phyloP scores from a whole-genome alignment of 2,888 invertebrate species.

The Papilio elwesi region DNA sequence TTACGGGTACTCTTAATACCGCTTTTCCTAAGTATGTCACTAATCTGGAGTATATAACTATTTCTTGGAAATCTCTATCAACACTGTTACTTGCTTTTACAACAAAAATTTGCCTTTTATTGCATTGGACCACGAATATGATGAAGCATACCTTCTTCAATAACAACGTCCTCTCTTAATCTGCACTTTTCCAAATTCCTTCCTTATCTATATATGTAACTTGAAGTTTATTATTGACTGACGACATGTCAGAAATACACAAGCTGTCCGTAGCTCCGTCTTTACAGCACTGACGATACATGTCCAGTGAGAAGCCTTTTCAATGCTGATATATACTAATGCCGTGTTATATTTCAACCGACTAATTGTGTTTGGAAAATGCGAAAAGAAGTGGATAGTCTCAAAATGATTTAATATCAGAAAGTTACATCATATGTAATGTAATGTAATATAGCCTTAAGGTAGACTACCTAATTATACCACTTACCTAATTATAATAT shows the following conservation, averaged over 20 bases:
- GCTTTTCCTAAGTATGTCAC: background rate
- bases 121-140: background rate
- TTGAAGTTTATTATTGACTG: background rate
- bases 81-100: background rate
- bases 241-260: background rate
- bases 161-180: background rate
- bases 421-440: too few species aligned
- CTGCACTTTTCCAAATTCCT: background rate
- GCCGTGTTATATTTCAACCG: conserved; percentile 3
- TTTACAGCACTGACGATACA: conserved; percentile 18
- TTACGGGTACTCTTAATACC: too few species aligned
- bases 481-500: too few species aligned
- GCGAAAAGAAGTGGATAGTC: background rate
- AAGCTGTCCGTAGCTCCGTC: background rate
- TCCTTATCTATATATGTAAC: background rate
- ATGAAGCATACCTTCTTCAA: background rate
- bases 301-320: conserved; percentile 31
- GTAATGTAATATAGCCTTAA: too few species aligned
- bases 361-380: conserved; percentile 26
- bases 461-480: too few species aligned
- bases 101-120: background rate
- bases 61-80: background rate
- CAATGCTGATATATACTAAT: conserved; percentile 12
- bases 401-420: background rate
- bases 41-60: background rate